These are phyloP conservation scores for Puntigrus tetrazona DNA, from an alignment of 2,113 vertebrate species.

Conservation along the genomic window DNA sequence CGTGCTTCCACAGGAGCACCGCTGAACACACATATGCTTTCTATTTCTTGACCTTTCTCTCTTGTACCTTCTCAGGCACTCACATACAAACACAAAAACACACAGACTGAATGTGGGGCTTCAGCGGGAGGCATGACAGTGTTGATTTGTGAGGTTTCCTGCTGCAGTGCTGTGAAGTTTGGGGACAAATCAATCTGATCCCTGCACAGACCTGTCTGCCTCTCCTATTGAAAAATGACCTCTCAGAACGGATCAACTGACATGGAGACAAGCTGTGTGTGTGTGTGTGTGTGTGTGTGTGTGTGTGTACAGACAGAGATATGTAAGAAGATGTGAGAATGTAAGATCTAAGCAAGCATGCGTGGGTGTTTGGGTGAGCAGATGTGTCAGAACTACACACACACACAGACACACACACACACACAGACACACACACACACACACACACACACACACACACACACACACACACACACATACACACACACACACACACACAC, in stretches of 20 bases:
- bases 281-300: slow-evolving; percentile 1
- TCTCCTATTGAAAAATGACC: slow-evolving; percentile 52
- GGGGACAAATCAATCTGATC: slow-evolving; percentile 57
- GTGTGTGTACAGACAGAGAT: background rate
- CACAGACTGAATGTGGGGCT: slow-evolving; percentile 23
- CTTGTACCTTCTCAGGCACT: background rate
- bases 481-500: no score
- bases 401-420: no score
- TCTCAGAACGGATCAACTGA: slow-evolving; percentile 47
- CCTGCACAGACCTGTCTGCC: slow-evolving; percentile 46
- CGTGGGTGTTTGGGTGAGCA: background rate
- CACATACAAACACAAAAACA: slow-evolving; percentile 9
- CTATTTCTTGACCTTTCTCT: background rate
- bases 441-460: no score
- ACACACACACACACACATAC: no score
- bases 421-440: no score
- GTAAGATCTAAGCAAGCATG: background rate
- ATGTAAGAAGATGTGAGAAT: background rate
- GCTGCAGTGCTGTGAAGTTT: slow-evolving; percentile 53
- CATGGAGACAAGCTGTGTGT: slow-evolving; percentile 21
- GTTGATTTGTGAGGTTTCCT: slow-evolving; percentile 57
- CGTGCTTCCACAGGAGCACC: background rate
- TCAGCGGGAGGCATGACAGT: slow-evolving; percentile 50
- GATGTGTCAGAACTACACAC: background rate
- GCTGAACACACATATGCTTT: background rate